These are phyloP conservation scores for Cuculus canorus DNA, from an alignment of 2,797 vertebrate genomes.

Conservation along the genomic window DNA sequence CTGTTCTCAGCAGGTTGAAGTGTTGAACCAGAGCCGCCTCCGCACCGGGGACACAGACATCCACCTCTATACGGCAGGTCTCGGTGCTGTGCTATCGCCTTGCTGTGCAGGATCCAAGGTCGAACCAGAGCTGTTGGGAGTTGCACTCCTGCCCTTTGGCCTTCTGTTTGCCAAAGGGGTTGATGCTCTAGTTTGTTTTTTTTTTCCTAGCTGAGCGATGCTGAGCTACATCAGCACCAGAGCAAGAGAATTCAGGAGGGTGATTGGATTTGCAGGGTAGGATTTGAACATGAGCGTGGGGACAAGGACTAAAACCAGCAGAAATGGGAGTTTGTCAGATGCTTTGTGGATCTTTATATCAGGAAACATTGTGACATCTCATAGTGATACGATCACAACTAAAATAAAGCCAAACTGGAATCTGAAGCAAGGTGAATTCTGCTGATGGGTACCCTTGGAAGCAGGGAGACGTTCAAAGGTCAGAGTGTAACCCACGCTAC, in stretches of 20 bases:
- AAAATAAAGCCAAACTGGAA: neutral
- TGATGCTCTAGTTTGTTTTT: neutral
- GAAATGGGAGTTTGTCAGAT: accelerated
- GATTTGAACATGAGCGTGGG: accelerated
- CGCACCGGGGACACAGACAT: neutral
- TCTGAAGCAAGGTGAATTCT: neutral
- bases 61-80: neutral
- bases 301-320: neutral
- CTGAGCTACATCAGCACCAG: neutral
- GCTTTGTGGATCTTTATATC: neutral
- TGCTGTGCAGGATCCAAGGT: neutral
- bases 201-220: accelerated
- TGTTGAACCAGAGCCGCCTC: neutral
- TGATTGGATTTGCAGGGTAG: neutral
- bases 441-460: neutral
- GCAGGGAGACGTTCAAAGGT: neutral
- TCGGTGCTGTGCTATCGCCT: accelerated
- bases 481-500: neutral
- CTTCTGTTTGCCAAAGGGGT: slow-evolving; percentile 10
- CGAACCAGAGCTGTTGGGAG: neutral
- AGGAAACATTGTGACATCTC: neutral
- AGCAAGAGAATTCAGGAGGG: accelerated
- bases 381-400: neutral
- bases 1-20: neutral
- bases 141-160: neutral